Base-by-base conservation (phyloP, 2,797 vertebrate genomes). In the Dendrocincla tyrannina region DNA sequence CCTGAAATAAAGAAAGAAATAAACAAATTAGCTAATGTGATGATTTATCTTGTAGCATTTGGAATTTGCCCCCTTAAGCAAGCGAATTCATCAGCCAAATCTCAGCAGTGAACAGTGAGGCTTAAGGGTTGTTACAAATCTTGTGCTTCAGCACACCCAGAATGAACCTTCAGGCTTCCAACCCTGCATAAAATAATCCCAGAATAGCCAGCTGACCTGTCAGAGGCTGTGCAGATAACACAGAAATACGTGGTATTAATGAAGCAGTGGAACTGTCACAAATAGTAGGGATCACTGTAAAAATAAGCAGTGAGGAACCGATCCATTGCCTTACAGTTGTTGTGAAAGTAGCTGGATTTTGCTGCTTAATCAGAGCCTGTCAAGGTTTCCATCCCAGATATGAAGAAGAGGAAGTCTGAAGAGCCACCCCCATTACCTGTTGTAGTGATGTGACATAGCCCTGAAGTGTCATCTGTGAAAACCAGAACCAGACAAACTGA, bases 261-360 rank as follows among this genome's bases (percentile, higher is more conserved):
- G 44, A 93, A 77, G 42, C 47, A 39, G 60, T 24, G 42, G 41
- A 89, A 82, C 82, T 82, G 89, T 92, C 95, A 89, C 46, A 82
- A 93, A 85, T 59, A 91, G 44, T 79, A 66, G 67, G 81, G 67
- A 93, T 6, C 22, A n/a, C 28, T 95, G 41, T 69, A 91, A 93
- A 96, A 96, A 86, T 62, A 91, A 91, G 53, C 47, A 41, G 12
- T 2, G 2, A 58, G 39, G 55, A 95, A 94, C 68, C n/a, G 92
- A 96, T 86, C 64, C 24, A 32, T 55, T 93, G 53, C 73, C 80
- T 95, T 86, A 75, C 10, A 76, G 83, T 53, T 94, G 79, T 50
- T 93, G 79, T 55, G 80, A 85, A 97, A 96, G 90, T 79, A 93
- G 72, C 58, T 63, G 59, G 23, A 80, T 96, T 95, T 95, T 68